Evolutionary conservation across 2,797 vertebrate species (phyloP).

Genomic region (Propithecus deckenii): DNA sequence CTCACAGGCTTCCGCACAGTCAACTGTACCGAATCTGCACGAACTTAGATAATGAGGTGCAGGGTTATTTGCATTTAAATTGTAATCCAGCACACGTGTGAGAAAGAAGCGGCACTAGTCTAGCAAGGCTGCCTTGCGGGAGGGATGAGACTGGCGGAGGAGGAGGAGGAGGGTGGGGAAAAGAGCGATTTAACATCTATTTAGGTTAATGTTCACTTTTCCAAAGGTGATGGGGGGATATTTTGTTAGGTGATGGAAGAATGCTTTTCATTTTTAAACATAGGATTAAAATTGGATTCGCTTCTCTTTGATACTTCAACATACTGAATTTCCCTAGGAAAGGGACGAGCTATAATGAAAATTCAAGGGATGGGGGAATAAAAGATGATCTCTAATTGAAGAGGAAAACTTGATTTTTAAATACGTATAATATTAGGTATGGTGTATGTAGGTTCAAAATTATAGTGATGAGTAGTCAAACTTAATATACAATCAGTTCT

Average conservation of each 20-base stretch:
- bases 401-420: constrained; percentile 7
- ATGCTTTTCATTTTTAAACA: constrained; percentile 45
- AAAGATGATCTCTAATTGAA: neutral
- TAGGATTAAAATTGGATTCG: constrained; percentile 33
- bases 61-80: constrained; percentile 74
- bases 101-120: neutral
- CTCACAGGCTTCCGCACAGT: neutral
- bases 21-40: neutral
- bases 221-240: neutral
- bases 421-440: neutral
- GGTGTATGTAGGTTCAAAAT: neutral
- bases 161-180: neutral
- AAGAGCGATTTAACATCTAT: neutral
- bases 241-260: neutral
- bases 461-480: neutral
- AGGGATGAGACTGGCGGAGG: neutral
- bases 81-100: neutral
- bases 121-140: neutral
- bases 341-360: constrained; percentile 22
- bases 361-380: neutral
- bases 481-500: neutral
- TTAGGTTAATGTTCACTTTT: neutral
- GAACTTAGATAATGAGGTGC: constrained; percentile 28
- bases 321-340: constrained; percentile 26
- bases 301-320: constrained; percentile 13